A percentile compares a stretch with the other conserved stretches of the same genome.
Evolutionary conservation across 2,797 vertebrate genomes (phyloP).

Genomic region (Xenentodon cancila): DNA sequence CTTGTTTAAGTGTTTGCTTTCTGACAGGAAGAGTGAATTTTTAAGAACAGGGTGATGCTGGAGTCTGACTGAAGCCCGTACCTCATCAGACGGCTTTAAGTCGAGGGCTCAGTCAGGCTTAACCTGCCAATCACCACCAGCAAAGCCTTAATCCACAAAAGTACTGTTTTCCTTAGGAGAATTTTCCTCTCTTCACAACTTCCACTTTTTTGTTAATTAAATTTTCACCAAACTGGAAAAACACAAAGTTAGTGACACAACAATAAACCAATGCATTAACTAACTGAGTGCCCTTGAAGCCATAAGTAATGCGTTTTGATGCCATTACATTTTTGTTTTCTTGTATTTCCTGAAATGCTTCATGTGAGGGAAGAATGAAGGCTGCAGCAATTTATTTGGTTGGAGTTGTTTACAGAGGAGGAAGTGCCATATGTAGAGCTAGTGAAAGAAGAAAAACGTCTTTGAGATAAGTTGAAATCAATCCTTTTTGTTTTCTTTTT

Average conservation of each 20-base stretch:
- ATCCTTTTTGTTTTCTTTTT: constrained; percentile 22
- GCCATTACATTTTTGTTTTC: constrained; percentile 40
- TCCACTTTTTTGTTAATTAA: constrained; percentile 2
- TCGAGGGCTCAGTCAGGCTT: constrained; percentile 48
- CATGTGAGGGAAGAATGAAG: background rate
- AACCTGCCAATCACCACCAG: constrained; percentile 56
- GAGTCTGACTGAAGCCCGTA: constrained; percentile 36
- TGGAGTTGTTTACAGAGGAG: constrained; percentile 48
- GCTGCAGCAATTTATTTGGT: constrained; percentile 19
- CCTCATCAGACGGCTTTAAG: constrained; percentile 30
- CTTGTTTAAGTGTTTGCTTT: constrained; percentile 44
- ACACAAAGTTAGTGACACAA: constrained; percentile 26
- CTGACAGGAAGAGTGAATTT: constrained; percentile 45
- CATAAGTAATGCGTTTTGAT: constrained; percentile 49
- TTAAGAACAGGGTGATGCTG: constrained; percentile 27
- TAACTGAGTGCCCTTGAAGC: constrained; percentile 50
- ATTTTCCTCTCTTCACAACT: constrained; percentile 42
- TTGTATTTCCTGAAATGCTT: constrained; percentile 49
- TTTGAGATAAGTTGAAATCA: background rate
- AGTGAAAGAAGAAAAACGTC: too few relatives aligned
- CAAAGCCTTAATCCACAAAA: constrained; percentile 73
- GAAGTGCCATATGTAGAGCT: constrained; percentile 16
- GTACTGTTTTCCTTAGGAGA: constrained; percentile 33
- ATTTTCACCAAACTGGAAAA: constrained; percentile 34
- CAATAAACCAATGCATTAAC: constrained; percentile 15